Evolutionary conservation across 2,888 invertebrate species (phyloP), one percentile per base, ranked within the genome.

Genomic region (Eugnorisma glareosa): DNA sequence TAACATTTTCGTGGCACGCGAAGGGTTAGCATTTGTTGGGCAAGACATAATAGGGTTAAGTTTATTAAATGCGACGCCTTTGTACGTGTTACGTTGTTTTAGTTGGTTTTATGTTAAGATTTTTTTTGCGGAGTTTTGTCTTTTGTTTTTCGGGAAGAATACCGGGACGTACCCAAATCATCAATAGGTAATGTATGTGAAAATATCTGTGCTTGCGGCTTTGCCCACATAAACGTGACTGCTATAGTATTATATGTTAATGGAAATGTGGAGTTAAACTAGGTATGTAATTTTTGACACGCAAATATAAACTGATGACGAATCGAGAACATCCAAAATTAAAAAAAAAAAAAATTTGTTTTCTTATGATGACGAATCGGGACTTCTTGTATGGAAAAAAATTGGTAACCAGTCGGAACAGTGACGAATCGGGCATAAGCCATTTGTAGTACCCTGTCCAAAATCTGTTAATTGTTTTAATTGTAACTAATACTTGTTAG

Each of bases 1-100:
- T 92, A 91, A 91, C 92, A 92, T 93, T 92, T 91, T 89, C 82
- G 86, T 89, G 88, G 88, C 88, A 87, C 86, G 88, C 89, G 82
- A 85, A 90, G 86, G 86, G 81, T 85, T 87, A 83, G 73, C 81
- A 85, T 83, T 84, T 66, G 81, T 82, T 82, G 74, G 75, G 75
- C 70, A 79, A 85, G 80, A 77, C 82, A 73, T 83, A 88, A 88
- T 85, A 79, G 73, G 59, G 77, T 82, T 86, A 87, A 75, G 70
- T 80, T 84, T 77, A 83, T 79, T 84, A 82, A 84, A 88, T 75
- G 66, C 54, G 31, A 69, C 64, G 70, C 76, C 75, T 83, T 86
- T 88, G 86, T 83, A 61, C 70, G 48, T 74, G n/a, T 37, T 45
- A 54, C 43, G 59, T 69, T 57, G 69, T 72, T 64, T 74, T 67